Percentiles rank a stretch among this genome's conserved stretches.
phyloP scores from a whole-genome alignment of 2,113 vertebrate species.

The Urocitellus parryii region DNA sequence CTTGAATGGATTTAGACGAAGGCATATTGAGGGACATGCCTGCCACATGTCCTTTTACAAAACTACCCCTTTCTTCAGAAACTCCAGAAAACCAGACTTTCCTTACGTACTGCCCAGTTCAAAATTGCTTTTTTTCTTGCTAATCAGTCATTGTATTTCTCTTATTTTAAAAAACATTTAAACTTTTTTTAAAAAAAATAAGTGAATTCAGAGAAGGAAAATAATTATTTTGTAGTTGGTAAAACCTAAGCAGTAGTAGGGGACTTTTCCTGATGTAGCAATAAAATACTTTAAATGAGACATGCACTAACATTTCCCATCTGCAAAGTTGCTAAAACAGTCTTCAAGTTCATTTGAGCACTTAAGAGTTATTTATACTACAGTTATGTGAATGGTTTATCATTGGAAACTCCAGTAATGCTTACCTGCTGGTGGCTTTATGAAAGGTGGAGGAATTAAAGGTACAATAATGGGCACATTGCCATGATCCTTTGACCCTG shows the following conservation, averaged over 20 bases:
- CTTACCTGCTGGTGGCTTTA: slow-evolving; percentile 98
- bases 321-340: neutral
- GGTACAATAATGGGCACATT: slow-evolving; percentile 97
- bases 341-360: slow-evolving; percentile 45
- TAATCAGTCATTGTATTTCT: neutral
- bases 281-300: slow-evolving; percentile 46
- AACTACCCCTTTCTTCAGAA: neutral
- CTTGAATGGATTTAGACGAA: slow-evolving; percentile 28
- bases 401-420: slow-evolving; percentile 65
- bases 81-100: neutral
- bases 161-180: slow-evolving; percentile 44
- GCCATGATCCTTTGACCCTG: slow-evolving; percentile 95
- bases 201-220: slow-evolving; percentile 61
- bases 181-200: slow-evolving; percentile 1
- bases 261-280: slow-evolving; percentile 13
- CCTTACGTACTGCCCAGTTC: neutral
- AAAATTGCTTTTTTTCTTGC: neutral
- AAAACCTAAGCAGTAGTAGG: neutral
- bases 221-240: neutral
- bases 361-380: slow-evolving; percentile 30
- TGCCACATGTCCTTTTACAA: neutral
- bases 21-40: neutral
- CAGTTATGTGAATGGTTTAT: neutral
- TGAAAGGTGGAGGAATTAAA: slow-evolving; percentile 97
- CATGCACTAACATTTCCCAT: neutral